These are phyloP conservation scores for Lepus townsendii DNA, from an alignment of 2,797 vertebrate species.

Conservation along the genomic window DNA sequence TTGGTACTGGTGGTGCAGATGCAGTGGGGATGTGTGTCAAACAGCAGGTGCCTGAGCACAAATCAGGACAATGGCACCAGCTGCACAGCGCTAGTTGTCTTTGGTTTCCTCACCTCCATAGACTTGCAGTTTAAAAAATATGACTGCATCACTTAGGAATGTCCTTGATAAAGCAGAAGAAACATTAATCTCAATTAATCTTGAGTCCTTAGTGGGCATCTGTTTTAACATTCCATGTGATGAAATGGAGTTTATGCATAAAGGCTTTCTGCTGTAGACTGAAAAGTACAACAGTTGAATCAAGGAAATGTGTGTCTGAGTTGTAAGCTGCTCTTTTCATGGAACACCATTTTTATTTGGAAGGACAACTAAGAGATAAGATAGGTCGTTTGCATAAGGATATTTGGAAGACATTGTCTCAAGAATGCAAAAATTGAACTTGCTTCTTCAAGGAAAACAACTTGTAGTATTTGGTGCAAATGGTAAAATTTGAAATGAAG, in stretches of 20 bases:
- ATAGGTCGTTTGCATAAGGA: not conserved
- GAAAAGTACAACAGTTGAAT: not conserved
- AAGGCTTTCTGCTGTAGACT: not conserved
- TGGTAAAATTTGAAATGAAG: slow-evolving; percentile 23
- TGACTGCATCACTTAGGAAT: slow-evolving; percentile 19
- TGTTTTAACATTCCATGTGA: slow-evolving; percentile 2
- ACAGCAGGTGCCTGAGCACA: not conserved
- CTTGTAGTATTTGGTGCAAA: slow-evolving; percentile 14
- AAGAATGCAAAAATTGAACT: slow-evolving; percentile 1
- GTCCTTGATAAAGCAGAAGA: slow-evolving; percentile 1
- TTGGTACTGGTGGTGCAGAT: not conserved
- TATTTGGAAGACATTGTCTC: not conserved
- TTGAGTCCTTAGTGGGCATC: not conserved
- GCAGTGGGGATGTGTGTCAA: not conserved
- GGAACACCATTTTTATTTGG: slow-evolving; percentile 14
- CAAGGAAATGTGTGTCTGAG: not conserved
- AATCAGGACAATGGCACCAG: not conserved
- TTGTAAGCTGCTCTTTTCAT: not conserved
- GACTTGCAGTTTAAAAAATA: not conserved
- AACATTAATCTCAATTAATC: slow-evolving; percentile 20
- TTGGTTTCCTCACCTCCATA: not conserved
- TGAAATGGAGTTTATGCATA: not conserved
- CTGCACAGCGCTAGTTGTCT: not conserved
- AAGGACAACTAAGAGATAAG: not conserved
- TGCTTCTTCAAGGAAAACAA: slow-evolving; percentile 30